These are phyloP conservation scores for Chanos chanos DNA, from an alignment of 2,797 vertebrate genomes.

Conservation along the genomic window DNA sequence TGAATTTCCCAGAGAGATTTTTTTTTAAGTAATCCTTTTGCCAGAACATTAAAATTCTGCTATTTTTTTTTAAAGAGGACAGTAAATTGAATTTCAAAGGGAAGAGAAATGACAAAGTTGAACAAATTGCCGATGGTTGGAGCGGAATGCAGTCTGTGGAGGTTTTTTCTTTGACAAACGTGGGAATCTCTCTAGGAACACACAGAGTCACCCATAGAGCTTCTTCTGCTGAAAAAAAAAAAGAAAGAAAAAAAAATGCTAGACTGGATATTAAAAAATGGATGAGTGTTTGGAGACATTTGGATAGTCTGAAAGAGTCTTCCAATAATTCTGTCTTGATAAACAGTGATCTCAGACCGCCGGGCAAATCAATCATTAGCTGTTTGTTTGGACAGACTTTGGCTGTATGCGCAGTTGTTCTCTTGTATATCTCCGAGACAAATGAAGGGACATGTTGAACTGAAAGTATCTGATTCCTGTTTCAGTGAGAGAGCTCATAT, in stretches of 20 bases:
- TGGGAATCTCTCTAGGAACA: slow-evolving; percentile 50
- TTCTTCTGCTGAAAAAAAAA: background rate
- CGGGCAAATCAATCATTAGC: slow-evolving; percentile 70
- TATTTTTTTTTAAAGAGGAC: slow-evolving; percentile 59
- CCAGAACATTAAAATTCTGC: slow-evolving; percentile 61
- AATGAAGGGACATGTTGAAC: slow-evolving; percentile 38
- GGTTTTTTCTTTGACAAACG: slow-evolving; percentile 59
- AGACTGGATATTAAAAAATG: slow-evolving; percentile 12
- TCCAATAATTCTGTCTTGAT: slow-evolving; percentile 60
- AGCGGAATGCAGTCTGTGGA: slow-evolving; percentile 47
- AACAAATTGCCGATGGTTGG: slow-evolving; percentile 21
- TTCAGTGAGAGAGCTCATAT: slow-evolving; percentile 11
- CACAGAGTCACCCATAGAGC: no score
- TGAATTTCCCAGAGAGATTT: no score
- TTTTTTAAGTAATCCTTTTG: no score
- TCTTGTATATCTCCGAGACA: slow-evolving; percentile 63
- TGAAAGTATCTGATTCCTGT: slow-evolving; percentile 5
- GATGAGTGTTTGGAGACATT: slow-evolving; percentile 36
- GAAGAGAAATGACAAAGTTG: slow-evolving; percentile 22
- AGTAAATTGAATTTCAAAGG: slow-evolving; percentile 48
- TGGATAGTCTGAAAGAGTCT: slow-evolving; percentile 56
- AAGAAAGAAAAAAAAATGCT: slow-evolving; percentile 8
- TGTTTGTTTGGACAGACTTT: slow-evolving; percentile 72
- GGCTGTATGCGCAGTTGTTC: slow-evolving; percentile 53
- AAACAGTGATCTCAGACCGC: slow-evolving; percentile 70